These are phyloP conservation scores for Tetramorium parvispinum DNA, from an alignment of 1,140 invertebrate genomes.

Conservation along the genomic window DNA sequence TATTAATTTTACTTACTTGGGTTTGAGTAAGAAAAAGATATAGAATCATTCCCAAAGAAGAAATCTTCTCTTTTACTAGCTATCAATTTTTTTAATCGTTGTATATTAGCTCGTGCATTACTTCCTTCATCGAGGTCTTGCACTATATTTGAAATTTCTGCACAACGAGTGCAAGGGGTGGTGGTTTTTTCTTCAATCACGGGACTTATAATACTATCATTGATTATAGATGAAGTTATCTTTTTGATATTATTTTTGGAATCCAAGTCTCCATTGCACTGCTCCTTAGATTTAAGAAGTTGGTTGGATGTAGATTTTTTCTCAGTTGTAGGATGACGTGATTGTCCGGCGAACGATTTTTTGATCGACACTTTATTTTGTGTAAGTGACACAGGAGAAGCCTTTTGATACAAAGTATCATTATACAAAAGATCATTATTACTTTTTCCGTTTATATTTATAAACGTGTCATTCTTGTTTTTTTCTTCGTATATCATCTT, in stretches of 20 bases:
- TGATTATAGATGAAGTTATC: not conserved
- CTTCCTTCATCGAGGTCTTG: slow-evolving; percentile 59
- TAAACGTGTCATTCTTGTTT: slow-evolving; percentile 63
- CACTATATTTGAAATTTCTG: slow-evolving; percentile 15
- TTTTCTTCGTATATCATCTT: slow-evolving; percentile 77
- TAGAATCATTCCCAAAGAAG: slow-evolving; percentile 68
- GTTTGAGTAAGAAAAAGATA: slow-evolving; percentile 4
- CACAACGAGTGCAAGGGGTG: not conserved
- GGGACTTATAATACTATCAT: slow-evolving; percentile 3
- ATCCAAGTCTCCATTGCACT: not conserved
- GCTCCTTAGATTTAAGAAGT: not conserved
- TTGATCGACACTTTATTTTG: slow-evolving; percentile 7
- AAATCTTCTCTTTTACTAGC: slow-evolving; percentile 75
- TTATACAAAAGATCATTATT: slow-evolving; percentile 61
- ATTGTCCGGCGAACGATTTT: not conserved
- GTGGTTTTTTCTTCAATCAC: not conserved
- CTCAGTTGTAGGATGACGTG: not conserved
- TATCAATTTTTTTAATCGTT: slow-evolving; percentile 74
- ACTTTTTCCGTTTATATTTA: slow-evolving; percentile 54
- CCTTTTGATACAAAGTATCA: not conserved
- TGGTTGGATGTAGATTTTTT: not conserved
- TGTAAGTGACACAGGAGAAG: not conserved
- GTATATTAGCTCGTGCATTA: slow-evolving; percentile 71
- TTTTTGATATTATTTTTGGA: slow-evolving; percentile 1
- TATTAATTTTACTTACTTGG: slow-evolving; percentile 42